phyloP scores from a whole-genome alignment of 2,797 vertebrate genomes.

The Neopelma chrysocephalum region DNA sequence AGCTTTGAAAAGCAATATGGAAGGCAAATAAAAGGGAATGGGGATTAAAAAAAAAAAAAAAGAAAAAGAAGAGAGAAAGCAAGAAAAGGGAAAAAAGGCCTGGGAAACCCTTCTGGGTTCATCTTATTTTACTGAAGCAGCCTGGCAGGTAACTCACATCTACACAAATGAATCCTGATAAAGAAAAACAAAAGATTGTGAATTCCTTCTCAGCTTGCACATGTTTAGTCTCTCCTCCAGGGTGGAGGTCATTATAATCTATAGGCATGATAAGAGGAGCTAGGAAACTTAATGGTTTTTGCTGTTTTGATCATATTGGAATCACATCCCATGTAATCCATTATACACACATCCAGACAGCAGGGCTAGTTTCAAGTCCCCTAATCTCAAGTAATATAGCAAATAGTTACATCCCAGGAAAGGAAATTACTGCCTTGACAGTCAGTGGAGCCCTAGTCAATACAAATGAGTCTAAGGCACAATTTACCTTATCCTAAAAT shows the following conservation, averaged over 20 bases:
- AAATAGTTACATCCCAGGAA: conserved; percentile 9
- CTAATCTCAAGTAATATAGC: not conserved
- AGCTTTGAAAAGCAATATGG: not conserved
- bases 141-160: not conserved
- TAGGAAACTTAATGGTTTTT: not conserved
- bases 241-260: not conserved
- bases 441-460: not conserved
- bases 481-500: not conserved
- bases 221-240: not conserved
- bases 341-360: not conserved
- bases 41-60: not conserved
- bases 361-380: not conserved
- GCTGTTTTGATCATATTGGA: not conserved
- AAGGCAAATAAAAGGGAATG: not conserved
- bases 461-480: not conserved
- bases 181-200: not conserved
- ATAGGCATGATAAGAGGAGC: not conserved
- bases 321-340: not conserved
- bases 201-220: not conserved
- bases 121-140: not conserved
- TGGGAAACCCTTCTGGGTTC: not conserved
- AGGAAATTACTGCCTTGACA: conserved; percentile 27
- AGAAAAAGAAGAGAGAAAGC: no score
- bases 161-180: not conserved
- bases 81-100: not conserved